phyloP scores from a whole-genome alignment of 2,113 vertebrate species.

The Neomonachus schauinslandi region DNA sequence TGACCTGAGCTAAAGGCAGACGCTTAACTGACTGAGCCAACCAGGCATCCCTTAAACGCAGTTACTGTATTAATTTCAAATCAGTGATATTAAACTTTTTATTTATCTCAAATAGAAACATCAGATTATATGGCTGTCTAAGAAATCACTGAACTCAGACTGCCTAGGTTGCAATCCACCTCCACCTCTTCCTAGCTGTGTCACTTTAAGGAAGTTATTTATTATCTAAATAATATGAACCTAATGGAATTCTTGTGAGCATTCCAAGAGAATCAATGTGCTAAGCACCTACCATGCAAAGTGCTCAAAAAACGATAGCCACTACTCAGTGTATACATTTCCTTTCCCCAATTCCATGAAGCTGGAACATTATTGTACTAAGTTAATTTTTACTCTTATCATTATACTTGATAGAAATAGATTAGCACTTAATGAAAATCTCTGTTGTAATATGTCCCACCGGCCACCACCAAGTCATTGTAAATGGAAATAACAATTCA shows the following conservation, averaged over 20 bases:
- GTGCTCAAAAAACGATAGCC: background rate
- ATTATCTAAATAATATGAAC: background rate
- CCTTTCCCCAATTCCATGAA: background rate
- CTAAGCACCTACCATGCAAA: background rate
- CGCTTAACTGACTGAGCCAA: background rate
- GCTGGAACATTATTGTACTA: background rate
- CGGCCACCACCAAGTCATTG: background rate
- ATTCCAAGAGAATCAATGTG: background rate
- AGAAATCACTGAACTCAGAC: background rate
- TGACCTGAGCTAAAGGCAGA: background rate
- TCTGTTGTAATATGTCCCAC: background rate
- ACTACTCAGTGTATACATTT: background rate
- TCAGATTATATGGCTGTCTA: background rate
- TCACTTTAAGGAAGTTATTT: background rate
- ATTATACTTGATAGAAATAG: background rate
- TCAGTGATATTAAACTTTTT: background rate
- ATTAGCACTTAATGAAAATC: background rate
- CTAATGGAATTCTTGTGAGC: background rate
- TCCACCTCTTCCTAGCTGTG: background rate
- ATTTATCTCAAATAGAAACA: constrained; percentile 13
- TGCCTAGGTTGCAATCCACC: background rate
- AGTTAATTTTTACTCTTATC: background rate
- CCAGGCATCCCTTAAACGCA: background rate
- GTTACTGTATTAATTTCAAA: constrained; percentile 27
- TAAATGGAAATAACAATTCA: background rate